Conservation (phyloP, 1,140 invertebrate species). For the fruit fly (Drosophila melanogaster) region DNA sequence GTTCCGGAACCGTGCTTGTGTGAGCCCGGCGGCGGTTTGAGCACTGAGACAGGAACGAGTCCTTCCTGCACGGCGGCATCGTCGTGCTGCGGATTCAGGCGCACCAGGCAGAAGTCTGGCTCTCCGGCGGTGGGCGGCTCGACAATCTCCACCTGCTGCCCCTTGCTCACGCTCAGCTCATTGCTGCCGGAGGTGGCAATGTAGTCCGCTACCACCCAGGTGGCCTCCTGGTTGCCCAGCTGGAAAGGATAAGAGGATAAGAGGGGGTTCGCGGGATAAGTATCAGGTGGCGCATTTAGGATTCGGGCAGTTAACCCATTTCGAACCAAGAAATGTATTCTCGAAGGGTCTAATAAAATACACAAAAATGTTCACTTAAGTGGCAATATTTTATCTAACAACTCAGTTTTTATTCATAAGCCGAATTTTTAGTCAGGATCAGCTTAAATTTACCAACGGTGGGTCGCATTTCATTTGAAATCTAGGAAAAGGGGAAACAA, state of each 20-base stretch:
- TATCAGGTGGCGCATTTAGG: conserved; percentile 17
- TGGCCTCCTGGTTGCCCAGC: conserved; percentile 91
- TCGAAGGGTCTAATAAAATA: too few relatives aligned
- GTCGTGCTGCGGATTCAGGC: conserved; percentile 86
- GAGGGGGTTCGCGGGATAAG: conserved; percentile 24
- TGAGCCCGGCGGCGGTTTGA: conserved; percentile 90
- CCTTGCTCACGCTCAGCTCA: conserved; percentile 92
- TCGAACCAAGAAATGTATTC: too few relatives aligned
- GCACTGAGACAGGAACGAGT: conserved; percentile 91
- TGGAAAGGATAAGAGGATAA: conserved; percentile 75
- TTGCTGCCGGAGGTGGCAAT: conserved; percentile 88
- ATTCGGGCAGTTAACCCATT: conserved; percentile 17
- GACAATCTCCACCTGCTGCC: conserved; percentile 96
- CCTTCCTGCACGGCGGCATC: conserved; percentile 89
- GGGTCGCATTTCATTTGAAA: background rate
- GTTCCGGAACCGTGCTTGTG: conserved; percentile 67
- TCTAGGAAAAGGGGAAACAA: background rate
- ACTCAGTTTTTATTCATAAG: too few relatives aligned
- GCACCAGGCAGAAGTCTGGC: conserved; percentile 88
- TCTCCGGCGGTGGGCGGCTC: conserved; percentile 87
- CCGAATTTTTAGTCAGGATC: background rate
- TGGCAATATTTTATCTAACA: background rate
- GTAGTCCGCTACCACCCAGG: conserved; percentile 94
- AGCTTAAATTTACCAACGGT: background rate
- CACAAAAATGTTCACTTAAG: background rate